Evolutionary conservation across 2,888 invertebrate species (phyloP).

Genomic region (Agrotis ipsilon): DNA sequence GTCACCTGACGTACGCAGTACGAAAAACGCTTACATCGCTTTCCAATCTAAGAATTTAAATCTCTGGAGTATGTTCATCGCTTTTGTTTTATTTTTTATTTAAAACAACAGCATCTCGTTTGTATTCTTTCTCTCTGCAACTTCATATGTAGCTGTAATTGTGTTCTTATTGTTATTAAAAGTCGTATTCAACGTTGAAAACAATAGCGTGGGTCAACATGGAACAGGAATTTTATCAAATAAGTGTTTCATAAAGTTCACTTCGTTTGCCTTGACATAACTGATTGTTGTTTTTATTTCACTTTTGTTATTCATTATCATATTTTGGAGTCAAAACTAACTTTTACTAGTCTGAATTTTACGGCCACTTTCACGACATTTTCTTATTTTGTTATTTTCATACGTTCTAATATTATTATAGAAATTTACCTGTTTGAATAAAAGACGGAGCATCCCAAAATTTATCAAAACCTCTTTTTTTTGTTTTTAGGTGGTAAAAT

Average conservation of each 20-base stretch:
- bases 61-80: neutral
- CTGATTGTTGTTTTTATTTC: no score
- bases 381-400: no score
- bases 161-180: neutral
- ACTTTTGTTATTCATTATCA: no score
- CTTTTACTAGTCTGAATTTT: no score
- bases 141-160: constrained; percentile 2
- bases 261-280: no score
- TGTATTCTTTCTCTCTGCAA: neutral
- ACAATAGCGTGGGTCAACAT: neutral
- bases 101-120: constrained; percentile 17
- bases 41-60: neutral
- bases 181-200: neutral
- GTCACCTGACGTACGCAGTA: no score
- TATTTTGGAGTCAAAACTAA: no score
- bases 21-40: neutral
- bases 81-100: constrained; percentile 16
- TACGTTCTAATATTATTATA: neutral
- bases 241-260: neutral
- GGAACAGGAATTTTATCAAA: neutral
- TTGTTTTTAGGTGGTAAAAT: no score
- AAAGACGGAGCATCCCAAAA: no score
- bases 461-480: neutral
- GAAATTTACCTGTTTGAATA: neutral
- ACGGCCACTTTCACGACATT: no score